Conservation (phyloP, 2,888 invertebrate genomes). For the Limnephilus rhombicus region DNA sequence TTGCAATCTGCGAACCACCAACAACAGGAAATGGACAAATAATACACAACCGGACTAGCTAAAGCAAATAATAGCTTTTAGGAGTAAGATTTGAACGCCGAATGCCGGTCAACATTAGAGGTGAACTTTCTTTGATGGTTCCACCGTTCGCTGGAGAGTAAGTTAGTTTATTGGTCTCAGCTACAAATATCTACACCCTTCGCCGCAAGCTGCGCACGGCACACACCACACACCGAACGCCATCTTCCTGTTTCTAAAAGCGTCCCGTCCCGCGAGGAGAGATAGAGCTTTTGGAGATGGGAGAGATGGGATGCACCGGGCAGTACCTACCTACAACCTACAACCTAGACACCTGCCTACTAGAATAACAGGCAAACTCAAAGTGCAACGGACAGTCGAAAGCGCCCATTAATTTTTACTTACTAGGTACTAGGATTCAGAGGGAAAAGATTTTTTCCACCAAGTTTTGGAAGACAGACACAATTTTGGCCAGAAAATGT, state of each 20-base stretch:
- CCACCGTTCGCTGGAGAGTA: constrained; percentile 32
- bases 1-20: not conserved
- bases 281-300: not conserved
- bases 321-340: not conserved
- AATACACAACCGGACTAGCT: not conserved
- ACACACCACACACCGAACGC: not conserved
- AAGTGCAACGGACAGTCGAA: not conserved
- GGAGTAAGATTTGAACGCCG: not conserved
- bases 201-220: constrained; percentile 28
- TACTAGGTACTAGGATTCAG: not conserved
- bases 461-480: not conserved
- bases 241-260: constrained; percentile 43
- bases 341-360: not conserved
- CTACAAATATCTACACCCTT: constrained; percentile 32
- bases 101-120: constrained; percentile 14
- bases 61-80: not conserved
- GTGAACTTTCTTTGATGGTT: constrained; percentile 26
- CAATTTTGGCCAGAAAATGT: not conserved
- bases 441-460: not conserved
- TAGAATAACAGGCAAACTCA: not conserved
- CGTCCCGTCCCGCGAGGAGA: not conserved
- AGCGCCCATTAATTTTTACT: not conserved
- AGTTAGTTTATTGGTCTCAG: constrained; percentile 37
- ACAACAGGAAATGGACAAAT: not conserved
- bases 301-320: not conserved